These are phyloP conservation scores for Leptocoma aspasia DNA, from an alignment of 2,113 vertebrate species.

Conservation along the genomic window DNA sequence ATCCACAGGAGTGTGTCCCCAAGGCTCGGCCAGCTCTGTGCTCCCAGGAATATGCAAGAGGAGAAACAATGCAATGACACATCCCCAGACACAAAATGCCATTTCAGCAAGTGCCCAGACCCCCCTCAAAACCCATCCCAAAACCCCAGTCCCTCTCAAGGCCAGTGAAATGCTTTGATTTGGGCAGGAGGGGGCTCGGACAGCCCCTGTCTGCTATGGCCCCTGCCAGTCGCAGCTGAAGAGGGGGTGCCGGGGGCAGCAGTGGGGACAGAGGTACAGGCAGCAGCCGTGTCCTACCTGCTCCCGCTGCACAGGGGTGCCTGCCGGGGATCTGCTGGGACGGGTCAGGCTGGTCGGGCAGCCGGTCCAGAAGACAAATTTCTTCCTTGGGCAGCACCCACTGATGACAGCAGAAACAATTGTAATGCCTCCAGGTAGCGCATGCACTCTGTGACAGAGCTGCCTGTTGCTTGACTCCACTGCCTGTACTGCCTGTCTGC, in stretches of 20 bases:
- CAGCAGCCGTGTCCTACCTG: neutral
- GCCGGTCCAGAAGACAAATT: neutral
- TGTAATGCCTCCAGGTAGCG: neutral
- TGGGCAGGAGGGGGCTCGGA: rapidly evolving
- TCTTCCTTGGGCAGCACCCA: neutral
- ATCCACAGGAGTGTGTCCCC: neutral
- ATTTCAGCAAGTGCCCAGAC: no score
- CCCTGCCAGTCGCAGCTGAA: neutral
- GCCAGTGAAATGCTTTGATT: neutral
- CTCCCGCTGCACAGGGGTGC: rapidly evolving
- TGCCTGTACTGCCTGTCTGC: neutral
- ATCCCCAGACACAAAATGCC: rapidly evolving
- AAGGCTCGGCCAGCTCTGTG: neutral
- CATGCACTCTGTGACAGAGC: neutral
- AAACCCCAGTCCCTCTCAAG: rapidly evolving
- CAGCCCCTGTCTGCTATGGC: neutral
- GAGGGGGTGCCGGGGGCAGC: neutral
- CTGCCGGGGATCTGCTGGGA: rapidly evolving
- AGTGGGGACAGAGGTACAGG: rapidly evolving
- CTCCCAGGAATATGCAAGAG: neutral
- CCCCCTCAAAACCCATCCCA: no score
- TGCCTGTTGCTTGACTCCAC: neutral
- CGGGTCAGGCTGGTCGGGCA: rapidly evolving
- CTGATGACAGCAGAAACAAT: neutral
- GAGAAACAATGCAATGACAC: neutral